Evolutionary conservation across 2,797 vertebrate species (phyloP).

Genomic region (Eidolon dupreanum): DNA sequence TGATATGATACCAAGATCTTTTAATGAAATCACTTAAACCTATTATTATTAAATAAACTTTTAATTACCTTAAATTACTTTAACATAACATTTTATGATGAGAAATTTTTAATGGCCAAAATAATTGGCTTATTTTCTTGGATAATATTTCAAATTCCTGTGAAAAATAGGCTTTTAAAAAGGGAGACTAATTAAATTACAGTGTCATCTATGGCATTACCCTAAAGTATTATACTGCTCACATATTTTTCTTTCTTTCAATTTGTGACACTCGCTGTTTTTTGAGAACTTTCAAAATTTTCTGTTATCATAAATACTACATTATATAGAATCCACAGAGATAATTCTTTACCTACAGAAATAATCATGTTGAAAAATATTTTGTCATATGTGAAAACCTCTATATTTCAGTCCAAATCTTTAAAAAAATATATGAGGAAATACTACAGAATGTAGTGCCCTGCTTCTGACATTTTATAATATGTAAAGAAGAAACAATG

Average conservation of each 20-base stretch:
- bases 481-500: constrained; percentile 35
- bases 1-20: constrained; percentile 30
- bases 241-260: constrained; percentile 19
- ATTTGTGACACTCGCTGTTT: neutral
- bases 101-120: neutral
- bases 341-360: constrained; percentile 19
- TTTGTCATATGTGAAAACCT: neutral
- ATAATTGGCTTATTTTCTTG: constrained; percentile 16
- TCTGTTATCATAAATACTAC: neutral
- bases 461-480: neutral
- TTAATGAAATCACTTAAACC: constrained; percentile 33
- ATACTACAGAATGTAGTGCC: neutral
- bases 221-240: neutral
- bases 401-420: neutral
- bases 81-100: constrained; percentile 8
- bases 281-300: neutral
- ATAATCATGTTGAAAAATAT: neutral
- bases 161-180: constrained; percentile 29
- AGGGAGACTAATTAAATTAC: neutral
- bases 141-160: constrained; percentile 8
- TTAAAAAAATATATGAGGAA: neutral
- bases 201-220: neutral
- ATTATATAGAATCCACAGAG: neutral
- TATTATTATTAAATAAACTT: neutral
- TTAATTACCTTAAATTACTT: neutral